Conservation (phyloP, 2,113 vertebrate species). For the Gymnocephalus cernua region DNA sequence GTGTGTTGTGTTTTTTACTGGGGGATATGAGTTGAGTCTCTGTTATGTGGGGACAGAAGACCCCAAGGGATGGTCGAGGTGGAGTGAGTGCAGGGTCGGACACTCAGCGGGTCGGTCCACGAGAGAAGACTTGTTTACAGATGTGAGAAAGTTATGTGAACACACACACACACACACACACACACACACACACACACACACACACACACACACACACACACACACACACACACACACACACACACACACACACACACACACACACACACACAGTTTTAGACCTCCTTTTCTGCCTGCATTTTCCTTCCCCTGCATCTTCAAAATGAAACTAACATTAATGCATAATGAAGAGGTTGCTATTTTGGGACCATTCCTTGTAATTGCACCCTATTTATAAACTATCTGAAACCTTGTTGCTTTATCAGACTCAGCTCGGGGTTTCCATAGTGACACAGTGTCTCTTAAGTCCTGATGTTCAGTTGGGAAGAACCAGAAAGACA, state of each 20-base stretch:
- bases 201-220: background rate
- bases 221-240: background rate
- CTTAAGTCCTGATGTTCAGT: constrained; percentile 26
- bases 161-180: background rate
- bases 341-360: constrained; percentile 44
- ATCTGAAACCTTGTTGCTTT: constrained; percentile 40
- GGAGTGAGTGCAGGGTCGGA: constrained; percentile 36
- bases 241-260: background rate
- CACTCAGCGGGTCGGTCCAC: background rate
- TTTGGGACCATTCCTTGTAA: constrained; percentile 61
- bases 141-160: background rate
- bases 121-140: background rate
- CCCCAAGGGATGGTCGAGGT: constrained; percentile 3
- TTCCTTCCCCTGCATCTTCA: constrained; percentile 25
- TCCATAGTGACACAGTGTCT: constrained; percentile 75
- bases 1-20: constrained; percentile 44
- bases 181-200: background rate
- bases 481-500: constrained; percentile 37
- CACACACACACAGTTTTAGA: background rate
- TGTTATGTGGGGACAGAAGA: constrained; percentile 36
- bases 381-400: constrained; percentile 73
- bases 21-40: constrained; percentile 32
- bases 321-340: constrained; percentile 51
- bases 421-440: constrained; percentile 57
- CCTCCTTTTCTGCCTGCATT: constrained; percentile 1